Evolutionary conservation across 1,140 invertebrate species (phyloP).

Genomic region (Augochlora pura): DNA sequence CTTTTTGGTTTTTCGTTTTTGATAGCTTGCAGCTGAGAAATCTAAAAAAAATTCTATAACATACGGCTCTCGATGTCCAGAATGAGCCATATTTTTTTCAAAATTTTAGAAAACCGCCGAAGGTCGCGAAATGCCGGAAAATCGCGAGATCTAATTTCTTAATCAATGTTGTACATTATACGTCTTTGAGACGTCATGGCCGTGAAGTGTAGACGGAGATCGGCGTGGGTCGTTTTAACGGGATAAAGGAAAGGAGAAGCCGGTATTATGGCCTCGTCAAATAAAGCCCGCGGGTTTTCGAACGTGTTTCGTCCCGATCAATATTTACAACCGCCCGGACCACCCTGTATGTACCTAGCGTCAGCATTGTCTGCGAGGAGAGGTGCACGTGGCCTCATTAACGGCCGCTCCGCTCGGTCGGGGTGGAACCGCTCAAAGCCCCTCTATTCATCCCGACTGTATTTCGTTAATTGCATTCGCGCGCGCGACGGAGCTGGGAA

Average conservation of each 20-base stretch:
- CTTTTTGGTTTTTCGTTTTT: too few relatives aligned
- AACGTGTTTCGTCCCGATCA: background rate
- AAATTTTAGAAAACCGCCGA: too few relatives aligned
- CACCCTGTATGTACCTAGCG: constrained; percentile 8
- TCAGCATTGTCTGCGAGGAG: constrained; percentile 5
- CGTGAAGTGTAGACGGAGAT: too few relatives aligned
- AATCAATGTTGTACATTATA: too few relatives aligned
- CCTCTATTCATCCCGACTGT: constrained; percentile 9
- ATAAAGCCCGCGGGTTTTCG: background rate
- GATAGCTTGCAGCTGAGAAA: too few relatives aligned
- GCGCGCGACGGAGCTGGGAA: too few relatives aligned
- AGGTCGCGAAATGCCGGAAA: too few relatives aligned
- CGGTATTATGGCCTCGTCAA: background rate
- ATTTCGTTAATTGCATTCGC: constrained; percentile 37
- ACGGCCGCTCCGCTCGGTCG: background rate
- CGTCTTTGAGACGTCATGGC: too few relatives aligned
- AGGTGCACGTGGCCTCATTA: constrained; percentile 45
- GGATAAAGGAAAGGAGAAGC: background rate
- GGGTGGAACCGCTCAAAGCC: constrained; percentile 1
- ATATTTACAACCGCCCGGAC: background rate
- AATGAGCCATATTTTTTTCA: too few relatives aligned
- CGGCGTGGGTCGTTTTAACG: background rate
- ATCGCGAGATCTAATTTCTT: too few relatives aligned
- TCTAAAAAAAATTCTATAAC: too few relatives aligned
- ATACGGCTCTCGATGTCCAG: too few relatives aligned